Percentiles rank a stretch among this genome's conserved stretches.
phyloP scores from a whole-genome alignment of 2,888 invertebrate genomes.

The Candidula unifasciata region DNA sequence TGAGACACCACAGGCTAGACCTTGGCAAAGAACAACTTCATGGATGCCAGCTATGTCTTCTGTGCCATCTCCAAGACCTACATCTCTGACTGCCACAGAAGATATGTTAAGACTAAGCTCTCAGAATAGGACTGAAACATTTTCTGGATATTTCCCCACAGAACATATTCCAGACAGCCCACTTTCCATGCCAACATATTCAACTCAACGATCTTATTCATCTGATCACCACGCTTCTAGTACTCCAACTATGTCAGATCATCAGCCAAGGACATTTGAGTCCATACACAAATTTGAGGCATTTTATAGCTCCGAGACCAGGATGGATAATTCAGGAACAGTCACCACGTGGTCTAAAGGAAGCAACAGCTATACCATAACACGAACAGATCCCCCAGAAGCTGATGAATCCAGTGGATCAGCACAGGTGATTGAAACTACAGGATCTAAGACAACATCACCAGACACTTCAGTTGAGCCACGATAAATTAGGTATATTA shows the following conservation, averaged over 20 bases:
- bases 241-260: neutral
- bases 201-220: neutral
- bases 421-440: neutral
- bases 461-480: conserved; percentile 58
- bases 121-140: neutral
- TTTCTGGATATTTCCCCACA: neutral
- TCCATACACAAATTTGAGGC: neutral
- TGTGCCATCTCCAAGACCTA: neutral
- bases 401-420: neutral
- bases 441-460: conserved; percentile 49
- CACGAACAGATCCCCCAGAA: conserved; percentile 10
- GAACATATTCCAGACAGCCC: neutral
- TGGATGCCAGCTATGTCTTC: neutral
- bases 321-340: conserved; percentile 24
- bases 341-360: conserved; percentile 29
- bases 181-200: too few relatives aligned
- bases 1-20: neutral
- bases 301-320: conserved; percentile 16
- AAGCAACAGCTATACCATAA: neutral
- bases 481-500: conserved; percentile 54
- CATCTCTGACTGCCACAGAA: neutral
- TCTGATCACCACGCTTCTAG: neutral
- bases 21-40: neutral
- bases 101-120: neutral
- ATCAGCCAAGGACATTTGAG: neutral